Percentiles rank a stretch among this genome's conserved stretches.
Conservation (phyloP, 2,888 invertebrate species). For the Standfussiana lucernea region DNA sequence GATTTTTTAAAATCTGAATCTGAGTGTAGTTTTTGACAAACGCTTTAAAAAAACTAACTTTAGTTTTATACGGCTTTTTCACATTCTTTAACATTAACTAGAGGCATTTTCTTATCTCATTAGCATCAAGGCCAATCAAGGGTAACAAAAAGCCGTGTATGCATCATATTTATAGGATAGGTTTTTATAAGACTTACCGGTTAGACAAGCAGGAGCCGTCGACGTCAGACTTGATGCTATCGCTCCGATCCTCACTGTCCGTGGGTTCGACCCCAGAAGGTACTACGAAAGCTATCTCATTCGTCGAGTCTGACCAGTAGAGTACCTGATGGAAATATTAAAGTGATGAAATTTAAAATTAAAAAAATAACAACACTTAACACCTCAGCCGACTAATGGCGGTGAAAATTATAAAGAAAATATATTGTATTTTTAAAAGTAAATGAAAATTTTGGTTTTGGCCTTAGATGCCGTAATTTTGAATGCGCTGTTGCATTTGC, state of each 20-base stretch:
- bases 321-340: constrained; percentile 88
- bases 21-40: too few species aligned
- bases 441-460: background rate
- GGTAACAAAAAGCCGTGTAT: background rate
- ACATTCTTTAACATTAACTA: too few species aligned
- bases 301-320: constrained; percentile 98
- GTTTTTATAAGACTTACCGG: constrained; percentile 70
- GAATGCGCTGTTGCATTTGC: background rate
- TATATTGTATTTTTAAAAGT: background rate
- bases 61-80: too few species aligned
- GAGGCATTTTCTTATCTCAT: too few species aligned
- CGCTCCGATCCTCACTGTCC: constrained; percentile 75
- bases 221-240: constrained; percentile 86
- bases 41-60: too few species aligned
- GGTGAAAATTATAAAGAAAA: background rate
- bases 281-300: constrained; percentile 98
- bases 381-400: background rate
- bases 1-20: too few species aligned
- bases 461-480: background rate
- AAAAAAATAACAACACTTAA: background rate
- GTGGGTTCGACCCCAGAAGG: constrained; percentile 91
- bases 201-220: constrained; percentile 88
- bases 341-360: background rate
- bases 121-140: background rate
- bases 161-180: background rate